Base-by-base conservation (phyloP, 2,113 vertebrate species). In the Aldabrachelys gigantea region DNA sequence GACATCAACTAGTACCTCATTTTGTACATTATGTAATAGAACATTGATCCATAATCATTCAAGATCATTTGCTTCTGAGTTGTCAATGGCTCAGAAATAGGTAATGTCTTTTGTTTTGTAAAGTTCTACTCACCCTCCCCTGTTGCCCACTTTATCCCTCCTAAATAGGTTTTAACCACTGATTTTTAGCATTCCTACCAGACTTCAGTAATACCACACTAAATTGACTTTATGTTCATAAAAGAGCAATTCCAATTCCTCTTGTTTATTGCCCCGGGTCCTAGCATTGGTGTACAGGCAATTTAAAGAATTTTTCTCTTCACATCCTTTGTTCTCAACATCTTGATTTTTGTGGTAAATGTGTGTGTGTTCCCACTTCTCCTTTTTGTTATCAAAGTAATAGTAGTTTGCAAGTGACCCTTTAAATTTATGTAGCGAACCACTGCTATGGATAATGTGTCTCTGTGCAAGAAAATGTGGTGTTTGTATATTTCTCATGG, bases 391-490 rank as follows among this genome's bases (percentile, higher is more conserved):
- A 72, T 72, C 19, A 72, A 38, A 72, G 19, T 38, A 38, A 22
- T 72, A 85, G 3, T 57, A 65, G 41, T 83, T 85, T 78, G 5
- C 4, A 31, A 80, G 5, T 44, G 53, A 57, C 1, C 2, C 81
- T 13, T 44, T 38, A 5, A 84, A 17, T 72, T 31, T 54, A 44
- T 17, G 3, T 11, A 44, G 16, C 59, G 16, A 82, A 82, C 52
- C 11, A 72, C 31, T 85, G 31, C 11, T 6, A 25, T 1, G 1
- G 44, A 25, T 3, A 88, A 2, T 35, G 8, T 3, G 0, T 78
- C 41, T 13, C 57, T 80, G 1, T 41, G 4, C 10, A 85, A 85
- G 5, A 87, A 79, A 86, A 80, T 10, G 1, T 16, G 78, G 12
- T 21, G 12, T 22, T 50, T 69, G 59, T 31, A 3, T 35, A 72